phyloP scores from a whole-genome alignment of 2,888 invertebrate species.

The Heliconius ethilla region DNA sequence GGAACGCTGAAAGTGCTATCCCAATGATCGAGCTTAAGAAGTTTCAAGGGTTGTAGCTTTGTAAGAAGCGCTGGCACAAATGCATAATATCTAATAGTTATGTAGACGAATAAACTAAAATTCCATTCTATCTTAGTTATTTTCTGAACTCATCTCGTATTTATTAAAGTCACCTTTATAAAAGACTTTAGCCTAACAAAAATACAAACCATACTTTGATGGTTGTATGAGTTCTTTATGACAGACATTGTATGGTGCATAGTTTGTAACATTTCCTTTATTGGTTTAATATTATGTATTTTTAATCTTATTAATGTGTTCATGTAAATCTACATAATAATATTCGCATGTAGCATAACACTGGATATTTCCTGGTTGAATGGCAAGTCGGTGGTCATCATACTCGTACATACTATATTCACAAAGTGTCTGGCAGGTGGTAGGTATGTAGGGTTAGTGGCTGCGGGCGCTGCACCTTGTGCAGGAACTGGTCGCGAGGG shows the following conservation, averaged over 20 bases:
- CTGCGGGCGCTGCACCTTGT: slow-evolving; percentile 77
- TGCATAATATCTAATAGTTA: no score
- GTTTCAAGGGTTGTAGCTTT: no score
- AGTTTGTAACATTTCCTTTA: background rate
- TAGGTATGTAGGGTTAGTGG: slow-evolving; percentile 76
- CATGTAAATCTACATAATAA: background rate
- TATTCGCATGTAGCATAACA: background rate
- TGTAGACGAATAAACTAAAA: no score
- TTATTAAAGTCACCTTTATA: background rate
- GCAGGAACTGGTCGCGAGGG: slow-evolving; percentile 74
- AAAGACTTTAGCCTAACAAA: background rate
- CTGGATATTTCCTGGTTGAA: slow-evolving; percentile 45
- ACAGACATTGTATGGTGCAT: background rate
- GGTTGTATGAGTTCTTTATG: background rate
- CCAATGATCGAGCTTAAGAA: no score
- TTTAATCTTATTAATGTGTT: background rate
- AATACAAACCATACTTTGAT: background rate
- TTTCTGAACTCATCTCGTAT: background rate
- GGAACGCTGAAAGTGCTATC: no score
- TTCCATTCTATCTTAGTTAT: no score
- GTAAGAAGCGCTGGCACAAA: no score
- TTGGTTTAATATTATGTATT: background rate
- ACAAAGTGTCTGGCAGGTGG: slow-evolving; percentile 79
- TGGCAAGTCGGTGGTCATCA: slow-evolving; percentile 48
- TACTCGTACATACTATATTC: slow-evolving; percentile 57